Evolutionary conservation across 2,888 invertebrate genomes (phyloP), one percentile per base, ranked within the genome.

Genomic region (Cremastinae sp.): DNA sequence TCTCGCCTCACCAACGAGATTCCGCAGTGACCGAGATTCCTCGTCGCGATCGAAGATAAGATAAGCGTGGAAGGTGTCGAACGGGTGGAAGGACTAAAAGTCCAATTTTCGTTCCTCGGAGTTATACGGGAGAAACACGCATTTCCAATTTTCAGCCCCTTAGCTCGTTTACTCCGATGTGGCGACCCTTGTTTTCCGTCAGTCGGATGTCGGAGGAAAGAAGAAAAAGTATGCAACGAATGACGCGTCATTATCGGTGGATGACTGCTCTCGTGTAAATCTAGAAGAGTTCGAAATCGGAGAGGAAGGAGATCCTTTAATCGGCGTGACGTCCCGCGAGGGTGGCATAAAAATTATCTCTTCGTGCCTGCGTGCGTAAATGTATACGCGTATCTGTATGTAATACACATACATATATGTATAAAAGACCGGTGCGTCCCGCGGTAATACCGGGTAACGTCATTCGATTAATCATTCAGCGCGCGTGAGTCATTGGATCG

Each of bases 391-490:
- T 43, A 22, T n/a, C 45, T 14, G n/a, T 18, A 47, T 43, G 55
- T 43, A 59, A 28, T 14, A 49, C 20, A 55, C 10, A n/a, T 49
- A 39, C 14, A 41, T 35, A 45, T 41, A 56, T 49, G 53, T 64
- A 69, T 74, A 39, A 20, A 71, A 49, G 64, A 58, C 68, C 61
- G 53, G 28, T 74, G 62, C 74, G 75, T 69, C 69, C 75, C 74
- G 74, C 65, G 76, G 68, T 70, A 73, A 69, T 70, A 55, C 61
- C 61, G 53, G 73, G 79, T 78, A 76, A 62, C 75, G 80, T 82
- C 79, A 76, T 82, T 79, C 81, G 80, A 86, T 86, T 85, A 82
- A 84, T 86, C 85, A 86, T 85, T 84, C 82, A 83, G 74, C 80
- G 83, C 28, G 28, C 76, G 81, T 86, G 86, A 86, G 82, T 86